These are phyloP conservation scores for Salpingus planirostris DNA, from an alignment of 2,888 invertebrate species.

Conservation along the genomic window DNA sequence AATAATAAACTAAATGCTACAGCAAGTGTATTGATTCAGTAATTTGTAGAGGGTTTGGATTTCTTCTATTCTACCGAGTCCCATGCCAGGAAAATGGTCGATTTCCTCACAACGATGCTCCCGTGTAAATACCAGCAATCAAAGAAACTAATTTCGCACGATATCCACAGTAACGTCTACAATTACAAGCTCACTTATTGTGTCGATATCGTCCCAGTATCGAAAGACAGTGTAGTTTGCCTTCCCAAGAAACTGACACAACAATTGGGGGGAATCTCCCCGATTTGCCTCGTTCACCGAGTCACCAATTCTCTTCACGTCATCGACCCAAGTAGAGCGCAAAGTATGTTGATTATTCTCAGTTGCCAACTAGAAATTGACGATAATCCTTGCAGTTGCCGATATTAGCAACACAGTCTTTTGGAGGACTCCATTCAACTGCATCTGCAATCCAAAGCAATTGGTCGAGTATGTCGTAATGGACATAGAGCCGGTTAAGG, in stretches of 20 bases:
- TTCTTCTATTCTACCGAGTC: constrained; percentile 88
- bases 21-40: too few relatives aligned
- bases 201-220: constrained; percentile 92
- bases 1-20: constrained; percentile 6
- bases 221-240: constrained; percentile 90
- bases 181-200: constrained; percentile 94
- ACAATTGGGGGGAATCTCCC: constrained; percentile 78
- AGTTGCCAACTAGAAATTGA: too few relatives aligned
- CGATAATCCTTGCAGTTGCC: constrained; percentile 54
- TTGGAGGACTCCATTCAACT: constrained; percentile 80
- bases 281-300: constrained; percentile 79
- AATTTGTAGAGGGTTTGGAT: constrained; percentile 75
- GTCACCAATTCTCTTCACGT: constrained; percentile 86
- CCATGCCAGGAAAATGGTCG: constrained; percentile 90
- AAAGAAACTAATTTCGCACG: constrained; percentile 93
- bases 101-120: constrained; percentile 80
- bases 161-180: constrained; percentile 91
- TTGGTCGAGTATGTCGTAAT: constrained; percentile 88
- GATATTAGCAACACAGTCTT: constrained; percentile 72
- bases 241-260: constrained; percentile 78
- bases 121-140: constrained; percentile 85
- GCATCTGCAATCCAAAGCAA: constrained; percentile 85
- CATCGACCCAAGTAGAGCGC: constrained; percentile 83
- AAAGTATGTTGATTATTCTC: constrained; percentile 50
- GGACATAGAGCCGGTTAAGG: constrained; percentile 76